Conservation (phyloP, 1,140 invertebrate species). For the Euwallacea fornicatus region DNA sequence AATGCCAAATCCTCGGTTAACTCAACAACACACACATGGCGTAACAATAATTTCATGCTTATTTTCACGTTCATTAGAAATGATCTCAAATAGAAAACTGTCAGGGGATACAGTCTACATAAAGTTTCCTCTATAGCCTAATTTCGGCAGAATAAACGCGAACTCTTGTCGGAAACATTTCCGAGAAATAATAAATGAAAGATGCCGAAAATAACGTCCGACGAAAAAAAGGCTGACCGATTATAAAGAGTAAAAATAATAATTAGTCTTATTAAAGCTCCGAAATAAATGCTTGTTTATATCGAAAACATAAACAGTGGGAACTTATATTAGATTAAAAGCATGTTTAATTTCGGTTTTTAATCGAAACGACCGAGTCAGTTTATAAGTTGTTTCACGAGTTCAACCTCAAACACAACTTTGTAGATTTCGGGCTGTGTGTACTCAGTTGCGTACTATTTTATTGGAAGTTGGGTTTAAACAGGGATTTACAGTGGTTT, state of each 20-base stretch:
- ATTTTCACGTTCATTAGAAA: no score
- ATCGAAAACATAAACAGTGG: conserved; percentile 10
- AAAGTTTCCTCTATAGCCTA: no score
- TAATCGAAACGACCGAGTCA: conserved; percentile 8
- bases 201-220: conserved; percentile 16
- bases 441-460: no score
- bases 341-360: conserved; percentile 14
- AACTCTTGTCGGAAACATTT: conserved; percentile 1
- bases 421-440: no score
- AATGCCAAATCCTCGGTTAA: no score
- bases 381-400: conserved; percentile 7
- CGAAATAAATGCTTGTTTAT: conserved; percentile 18
- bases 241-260: conserved; percentile 33
- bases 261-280: conserved; percentile 38
- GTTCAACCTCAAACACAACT: no score
- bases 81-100: no score
- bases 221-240: conserved; percentile 10
- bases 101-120: no score
- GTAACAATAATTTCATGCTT: no score
- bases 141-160: background rate
- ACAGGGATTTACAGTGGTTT: no score
- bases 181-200: conserved; percentile 11
- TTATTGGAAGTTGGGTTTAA: no score
- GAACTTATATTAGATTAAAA: conserved; percentile 16
- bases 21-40: no score